Percentiles rank a stretch among this genome's conserved stretches.
phyloP scores from a whole-genome alignment of 2,113 vertebrate species.

The Lampris megalopsis region DNA sequence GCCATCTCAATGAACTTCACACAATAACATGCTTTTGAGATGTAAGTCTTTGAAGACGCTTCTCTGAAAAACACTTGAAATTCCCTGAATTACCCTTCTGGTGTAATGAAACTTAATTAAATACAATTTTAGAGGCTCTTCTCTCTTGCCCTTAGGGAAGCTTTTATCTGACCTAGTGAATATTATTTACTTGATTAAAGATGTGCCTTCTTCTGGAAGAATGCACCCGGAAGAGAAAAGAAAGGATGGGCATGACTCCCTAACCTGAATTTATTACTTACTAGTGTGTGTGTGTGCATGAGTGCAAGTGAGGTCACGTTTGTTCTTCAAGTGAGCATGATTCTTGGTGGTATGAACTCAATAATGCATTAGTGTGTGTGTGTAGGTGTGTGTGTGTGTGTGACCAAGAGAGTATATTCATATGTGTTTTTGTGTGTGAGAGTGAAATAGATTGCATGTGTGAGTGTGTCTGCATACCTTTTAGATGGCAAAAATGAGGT shows the following conservation, averaged over 20 bases:
- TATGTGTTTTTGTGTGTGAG: too few species aligned
- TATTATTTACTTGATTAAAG: conserved; percentile 40
- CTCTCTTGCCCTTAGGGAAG: background rate
- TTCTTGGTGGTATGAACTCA: conserved; percentile 17
- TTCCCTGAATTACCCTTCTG: conserved; percentile 19
- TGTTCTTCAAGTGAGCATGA: background rate
- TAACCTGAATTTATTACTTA: background rate
- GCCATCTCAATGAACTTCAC: background rate
- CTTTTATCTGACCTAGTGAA: conserved; percentile 57
- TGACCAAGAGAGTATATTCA: too few species aligned
- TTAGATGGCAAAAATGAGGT: too few species aligned
- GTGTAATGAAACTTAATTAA: conserved; percentile 39
- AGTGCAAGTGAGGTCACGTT: background rate
- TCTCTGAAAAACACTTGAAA: conserved; percentile 11
- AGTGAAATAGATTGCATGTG: too few species aligned
- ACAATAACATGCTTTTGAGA: background rate
- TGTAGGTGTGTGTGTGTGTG: background rate
- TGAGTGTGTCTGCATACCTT: too few species aligned
- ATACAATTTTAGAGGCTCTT: conserved; percentile 12
- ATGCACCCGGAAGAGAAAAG: background rate
- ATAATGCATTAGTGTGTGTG: background rate
- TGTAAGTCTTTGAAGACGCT: conserved; percentile 4
- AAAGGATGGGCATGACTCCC: conserved; percentile 7
- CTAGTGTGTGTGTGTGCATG: background rate
- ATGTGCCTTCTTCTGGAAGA: conserved; percentile 42